phyloP scores from a whole-genome alignment of 2,888 invertebrate genomes.

The Ptycholaimellus sp. region DNA sequence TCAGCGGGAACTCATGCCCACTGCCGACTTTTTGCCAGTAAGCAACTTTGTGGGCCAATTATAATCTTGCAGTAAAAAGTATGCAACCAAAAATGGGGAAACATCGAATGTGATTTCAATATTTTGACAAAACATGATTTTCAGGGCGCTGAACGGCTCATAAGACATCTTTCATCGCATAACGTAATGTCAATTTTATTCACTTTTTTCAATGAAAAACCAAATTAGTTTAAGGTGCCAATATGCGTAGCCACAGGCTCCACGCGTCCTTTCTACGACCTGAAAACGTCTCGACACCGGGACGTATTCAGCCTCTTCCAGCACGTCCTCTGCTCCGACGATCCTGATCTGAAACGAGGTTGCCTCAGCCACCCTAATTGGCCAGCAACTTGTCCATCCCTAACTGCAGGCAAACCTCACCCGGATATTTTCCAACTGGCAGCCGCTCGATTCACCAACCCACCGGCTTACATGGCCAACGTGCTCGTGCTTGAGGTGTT shows the following conservation, averaged over 20 bases:
- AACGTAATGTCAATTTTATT: too few relatives aligned
- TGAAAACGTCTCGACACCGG: constrained; percentile 27
- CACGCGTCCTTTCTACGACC: constrained; percentile 42
- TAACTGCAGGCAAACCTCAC: too few relatives aligned
- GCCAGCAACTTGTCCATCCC: too few relatives aligned
- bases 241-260: constrained; percentile 75
- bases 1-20: constrained; percentile 39
- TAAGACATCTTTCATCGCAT: too few relatives aligned
- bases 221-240: constrained; percentile 48
- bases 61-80: too few relatives aligned
- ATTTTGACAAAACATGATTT: too few relatives aligned
- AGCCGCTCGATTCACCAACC: constrained; percentile 14
- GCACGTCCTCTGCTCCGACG: constrained; percentile 57
- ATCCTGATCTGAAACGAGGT: constrained; percentile 56
- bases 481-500: constrained; percentile 21
- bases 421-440: too few relatives aligned
- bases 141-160: constrained; percentile 53
- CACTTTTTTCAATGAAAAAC: too few relatives aligned
- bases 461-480: constrained; percentile 10
- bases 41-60: too few relatives aligned
- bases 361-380: not conserved
- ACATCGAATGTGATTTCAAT: too few relatives aligned
- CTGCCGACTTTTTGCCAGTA: too few relatives aligned
- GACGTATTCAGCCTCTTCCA: not conserved
- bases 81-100: too few relatives aligned